These are phyloP conservation scores for Euphonia xanthogaster DNA, from an alignment of 2,797 vertebrate species.

Conservation along the genomic window DNA sequence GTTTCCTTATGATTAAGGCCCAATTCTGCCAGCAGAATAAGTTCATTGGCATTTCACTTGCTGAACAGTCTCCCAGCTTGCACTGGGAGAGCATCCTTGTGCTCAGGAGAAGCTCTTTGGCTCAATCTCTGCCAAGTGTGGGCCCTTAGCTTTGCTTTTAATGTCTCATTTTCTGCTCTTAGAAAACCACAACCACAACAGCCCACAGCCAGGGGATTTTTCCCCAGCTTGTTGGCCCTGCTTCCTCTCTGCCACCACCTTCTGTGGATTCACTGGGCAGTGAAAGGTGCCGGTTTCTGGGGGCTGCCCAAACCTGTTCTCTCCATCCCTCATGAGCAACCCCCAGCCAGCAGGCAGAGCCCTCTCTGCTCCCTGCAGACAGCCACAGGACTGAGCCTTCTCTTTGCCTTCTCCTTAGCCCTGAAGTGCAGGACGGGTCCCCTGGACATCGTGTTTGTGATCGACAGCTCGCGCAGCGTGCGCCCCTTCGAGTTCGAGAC, in stretches of 20 bases:
- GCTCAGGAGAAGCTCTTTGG: background rate
- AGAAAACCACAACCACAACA: background rate
- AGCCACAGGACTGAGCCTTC: background rate
- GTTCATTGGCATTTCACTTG: background rate
- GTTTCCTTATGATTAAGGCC: background rate
- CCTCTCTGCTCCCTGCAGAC: background rate
- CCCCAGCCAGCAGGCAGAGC: fast-evolving
- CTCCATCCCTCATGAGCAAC: background rate
- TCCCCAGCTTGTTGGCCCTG: background rate
- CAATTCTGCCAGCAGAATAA: constrained; percentile 4
- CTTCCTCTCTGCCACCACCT: fast-evolving
- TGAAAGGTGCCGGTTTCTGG: background rate
- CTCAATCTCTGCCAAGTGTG: fast-evolving
- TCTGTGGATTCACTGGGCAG: background rate
- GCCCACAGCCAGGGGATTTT: background rate
- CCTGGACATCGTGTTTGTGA: constrained; percentile 94
- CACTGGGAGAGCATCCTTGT: background rate
- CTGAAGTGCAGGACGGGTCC: constrained; percentile 88
- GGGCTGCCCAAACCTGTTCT: background rate
- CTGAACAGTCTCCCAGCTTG: background rate
- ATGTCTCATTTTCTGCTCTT: background rate
- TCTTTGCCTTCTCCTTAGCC: constrained; percentile 36
- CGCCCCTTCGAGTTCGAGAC: constrained; percentile 94
- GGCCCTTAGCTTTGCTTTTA: background rate
- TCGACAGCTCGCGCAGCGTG: constrained; percentile 97